Evolutionary conservation across 2,113 vertebrate genomes (phyloP), one percentile per base, ranked within the genome.

Genomic region (Lophotis ruficrista): DNA sequence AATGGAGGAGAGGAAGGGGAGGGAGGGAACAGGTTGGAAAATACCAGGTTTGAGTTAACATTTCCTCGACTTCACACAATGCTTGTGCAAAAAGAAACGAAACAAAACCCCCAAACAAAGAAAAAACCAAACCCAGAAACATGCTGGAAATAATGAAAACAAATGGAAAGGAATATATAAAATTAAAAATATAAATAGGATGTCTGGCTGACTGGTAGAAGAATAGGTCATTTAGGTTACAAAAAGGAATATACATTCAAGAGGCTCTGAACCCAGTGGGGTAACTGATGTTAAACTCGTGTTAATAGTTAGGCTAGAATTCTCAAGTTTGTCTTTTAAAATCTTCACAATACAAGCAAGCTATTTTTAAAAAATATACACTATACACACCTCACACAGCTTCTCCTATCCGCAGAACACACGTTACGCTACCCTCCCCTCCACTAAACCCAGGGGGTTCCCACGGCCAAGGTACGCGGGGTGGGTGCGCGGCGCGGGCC

Each of bases 301-400:
- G 98, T 98, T 98, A 98, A 98, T 98, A 98, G 98, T 98, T 98
- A 98, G 95, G 97, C 98, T 98, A 98, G 98, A 98, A 98, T 98
- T 98, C 97, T 98, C 98, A 98, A 98, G 98, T 98, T 98, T 98
- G 98, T 98, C 98, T 98, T 98, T 98, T 98, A 98, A 98, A 97
- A 97, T 98, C 97, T 98, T 98, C 98, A 98, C 98, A 98, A 98
- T 98, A 98, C 98, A 98, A 98, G 98, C 98, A 98, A 98, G 98
- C 98, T 98, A 98, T 98, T 98, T 97, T 78, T 98, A 96, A 97
- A 98, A 98, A 98, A 99, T 99, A 97, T 99, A 99, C 99, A 99
- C 98, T 99, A 99, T 99, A 98, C 98, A 99, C 98, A 99, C 92
- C 97, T 98, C 97, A 98, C 97, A 97, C 97, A 97, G 95, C 98